phyloP scores from a whole-genome alignment of 53 echinoderm and acorn worm genomes.

The Arbacia lixula region DNA sequence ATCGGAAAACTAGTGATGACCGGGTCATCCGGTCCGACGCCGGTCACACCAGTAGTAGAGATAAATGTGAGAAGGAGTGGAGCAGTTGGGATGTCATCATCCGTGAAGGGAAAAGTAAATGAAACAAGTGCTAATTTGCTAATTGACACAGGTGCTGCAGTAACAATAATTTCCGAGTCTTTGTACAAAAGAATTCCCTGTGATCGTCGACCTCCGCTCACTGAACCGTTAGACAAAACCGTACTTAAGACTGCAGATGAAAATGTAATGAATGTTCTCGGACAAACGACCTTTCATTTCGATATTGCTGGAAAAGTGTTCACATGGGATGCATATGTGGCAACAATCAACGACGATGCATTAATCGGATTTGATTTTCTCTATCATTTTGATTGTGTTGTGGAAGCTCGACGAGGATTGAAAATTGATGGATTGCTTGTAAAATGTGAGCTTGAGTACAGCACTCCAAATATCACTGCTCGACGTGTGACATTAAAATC shows the following conservation, averaged over 20 bases:
- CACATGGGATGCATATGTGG: conserved; percentile 43
- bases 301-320: neutral
- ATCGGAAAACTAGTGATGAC: neutral
- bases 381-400: neutral
- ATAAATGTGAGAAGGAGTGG: neutral
- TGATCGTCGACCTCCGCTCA: neutral
- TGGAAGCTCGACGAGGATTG: neutral
- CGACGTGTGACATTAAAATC: neutral
- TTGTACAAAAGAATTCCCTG: neutral
- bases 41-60: neutral
- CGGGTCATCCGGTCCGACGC: neutral
- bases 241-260: conserved; percentile 15
- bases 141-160: conserved; percentile 18
- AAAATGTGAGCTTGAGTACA: too few species aligned
- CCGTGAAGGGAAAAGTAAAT: neutral
- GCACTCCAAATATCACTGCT: neutral
- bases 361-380: neutral
- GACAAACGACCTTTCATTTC: neutral
- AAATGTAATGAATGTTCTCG: neutral
- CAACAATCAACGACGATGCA: conserved; percentile 38
- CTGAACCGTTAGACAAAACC: neutral
- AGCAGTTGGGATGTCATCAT: neutral
- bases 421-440: too few species aligned
- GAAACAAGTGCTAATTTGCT: neutral
- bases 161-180: neutral